These are phyloP conservation scores for Temnothorax nylanderi DNA, from an alignment of 1,140 invertebrate genomes.

Conservation along the genomic window DNA sequence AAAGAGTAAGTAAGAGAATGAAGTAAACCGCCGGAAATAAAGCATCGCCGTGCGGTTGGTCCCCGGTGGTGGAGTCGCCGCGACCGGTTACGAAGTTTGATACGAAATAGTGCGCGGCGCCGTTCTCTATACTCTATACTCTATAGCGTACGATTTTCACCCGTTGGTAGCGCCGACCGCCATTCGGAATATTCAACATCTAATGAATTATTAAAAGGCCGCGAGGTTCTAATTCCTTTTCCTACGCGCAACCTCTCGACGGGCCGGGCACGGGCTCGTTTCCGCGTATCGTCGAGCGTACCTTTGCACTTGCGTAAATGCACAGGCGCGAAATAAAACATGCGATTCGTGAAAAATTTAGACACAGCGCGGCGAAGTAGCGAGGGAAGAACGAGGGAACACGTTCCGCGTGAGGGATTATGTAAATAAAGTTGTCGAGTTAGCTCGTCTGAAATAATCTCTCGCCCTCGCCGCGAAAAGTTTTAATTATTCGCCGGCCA, in stretches of 20 bases:
- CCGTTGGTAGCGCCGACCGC: slow-evolving; percentile 19
- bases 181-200: slow-evolving; percentile 45
- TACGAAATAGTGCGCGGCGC: not conserved
- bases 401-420: slow-evolving; percentile 28
- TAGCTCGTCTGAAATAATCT: slow-evolving; percentile 46
- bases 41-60: slow-evolving; percentile 23
- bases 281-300: not conserved
- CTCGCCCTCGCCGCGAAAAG: slow-evolving; percentile 32
- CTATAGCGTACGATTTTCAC: slow-evolving; percentile 26
- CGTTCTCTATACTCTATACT: not conserved
- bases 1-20: slow-evolving; percentile 13
- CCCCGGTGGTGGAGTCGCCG: not conserved
- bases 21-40: not conserved
- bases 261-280: not conserved
- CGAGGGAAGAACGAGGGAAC: not conserved
- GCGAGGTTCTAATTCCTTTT: not conserved
- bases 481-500: slow-evolving; percentile 48
- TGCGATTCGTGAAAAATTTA: slow-evolving; percentile 31
- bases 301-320: not conserved
- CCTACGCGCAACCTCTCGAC: not conserved
- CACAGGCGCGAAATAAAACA: slow-evolving; percentile 8
- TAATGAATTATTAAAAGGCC: slow-evolving; percentile 66
- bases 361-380: not conserved
- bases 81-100: slow-evolving; percentile 9
- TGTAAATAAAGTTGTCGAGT: slow-evolving; percentile 52